phyloP scores from a whole-genome alignment of 2,113 vertebrate genomes.

The Macquaria australasica region DNA sequence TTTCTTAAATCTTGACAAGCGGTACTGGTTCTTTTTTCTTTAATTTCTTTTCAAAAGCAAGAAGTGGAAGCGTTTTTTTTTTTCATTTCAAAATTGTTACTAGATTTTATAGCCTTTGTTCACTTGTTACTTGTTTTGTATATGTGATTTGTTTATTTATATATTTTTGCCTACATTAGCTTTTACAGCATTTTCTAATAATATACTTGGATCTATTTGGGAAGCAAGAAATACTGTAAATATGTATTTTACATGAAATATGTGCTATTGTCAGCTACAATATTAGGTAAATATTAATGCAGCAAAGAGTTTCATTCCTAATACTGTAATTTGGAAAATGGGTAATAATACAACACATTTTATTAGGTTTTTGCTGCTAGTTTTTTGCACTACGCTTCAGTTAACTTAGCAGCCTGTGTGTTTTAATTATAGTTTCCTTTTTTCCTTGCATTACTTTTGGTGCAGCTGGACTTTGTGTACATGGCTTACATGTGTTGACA shows the following conservation, averaged over 20 bases:
- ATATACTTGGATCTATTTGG: neutral
- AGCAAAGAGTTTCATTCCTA: neutral
- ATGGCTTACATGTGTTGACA: neutral
- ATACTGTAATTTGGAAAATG: neutral
- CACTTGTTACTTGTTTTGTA: neutral
- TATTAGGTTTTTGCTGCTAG: neutral
- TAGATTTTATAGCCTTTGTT: neutral
- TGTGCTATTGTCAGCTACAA: too few species aligned
- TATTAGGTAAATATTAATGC: neutral
- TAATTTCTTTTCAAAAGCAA: neutral
- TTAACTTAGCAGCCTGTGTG: neutral
- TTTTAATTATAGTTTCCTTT: neutral
- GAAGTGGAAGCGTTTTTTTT: neutral
- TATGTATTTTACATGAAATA: neutral
- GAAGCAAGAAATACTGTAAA: neutral
- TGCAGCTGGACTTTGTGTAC: neutral
- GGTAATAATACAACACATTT: neutral
- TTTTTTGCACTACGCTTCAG: neutral
- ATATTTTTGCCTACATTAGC: neutral
- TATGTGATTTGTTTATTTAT: neutral
- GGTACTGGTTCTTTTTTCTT: neutral
- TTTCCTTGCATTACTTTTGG: neutral
- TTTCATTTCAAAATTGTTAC: neutral
- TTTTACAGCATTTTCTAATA: slow-evolving; percentile 1
- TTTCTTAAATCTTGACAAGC: neutral